These are phyloP conservation scores for Ypsolopha scabrella DNA, from an alignment of 2,888 invertebrate species.

Conservation along the genomic window DNA sequence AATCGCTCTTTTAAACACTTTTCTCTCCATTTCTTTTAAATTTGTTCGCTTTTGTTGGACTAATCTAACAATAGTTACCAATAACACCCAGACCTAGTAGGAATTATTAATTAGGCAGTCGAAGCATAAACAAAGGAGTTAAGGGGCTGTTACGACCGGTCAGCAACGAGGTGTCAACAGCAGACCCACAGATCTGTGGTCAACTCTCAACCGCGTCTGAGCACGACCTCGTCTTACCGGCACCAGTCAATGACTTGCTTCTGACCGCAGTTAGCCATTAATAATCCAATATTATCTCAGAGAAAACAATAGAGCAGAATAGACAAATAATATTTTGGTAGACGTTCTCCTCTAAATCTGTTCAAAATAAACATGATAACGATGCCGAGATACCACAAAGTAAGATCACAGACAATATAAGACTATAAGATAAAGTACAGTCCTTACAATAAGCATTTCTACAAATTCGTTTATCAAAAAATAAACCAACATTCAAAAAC, in stretches of 20 bases:
- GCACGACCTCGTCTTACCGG: conserved; percentile 23
- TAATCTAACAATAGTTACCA: background rate
- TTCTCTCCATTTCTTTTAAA: background rate
- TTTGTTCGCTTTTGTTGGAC: background rate
- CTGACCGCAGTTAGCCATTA: conserved; percentile 32
- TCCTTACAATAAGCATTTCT: too few species aligned
- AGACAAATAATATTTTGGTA: background rate
- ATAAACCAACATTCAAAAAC: too few species aligned
- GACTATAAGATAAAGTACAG: too few species aligned
- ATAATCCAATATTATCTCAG: conserved; percentile 11
- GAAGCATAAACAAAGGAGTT: conserved; percentile 53
- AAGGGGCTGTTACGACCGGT: conserved; percentile 27
- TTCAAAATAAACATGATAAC: too few species aligned
- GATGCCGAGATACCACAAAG: too few species aligned
- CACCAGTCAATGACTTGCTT: conserved; percentile 26
- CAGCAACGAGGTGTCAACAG: conserved; percentile 37
- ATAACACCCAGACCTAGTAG: background rate
- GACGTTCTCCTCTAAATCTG: too few species aligned
- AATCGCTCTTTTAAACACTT: background rate
- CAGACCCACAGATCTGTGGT: conserved; percentile 62
- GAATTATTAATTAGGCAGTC: conserved; percentile 44
- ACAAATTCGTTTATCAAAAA: too few species aligned
- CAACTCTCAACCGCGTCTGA: conserved; percentile 19
- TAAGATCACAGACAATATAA: too few species aligned
- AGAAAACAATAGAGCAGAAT: background rate